These are phyloP conservation scores for Heliocidaris tuberculata DNA, from an alignment of 35 echinoderm and acorn worm species.

Conservation along the genomic window DNA sequence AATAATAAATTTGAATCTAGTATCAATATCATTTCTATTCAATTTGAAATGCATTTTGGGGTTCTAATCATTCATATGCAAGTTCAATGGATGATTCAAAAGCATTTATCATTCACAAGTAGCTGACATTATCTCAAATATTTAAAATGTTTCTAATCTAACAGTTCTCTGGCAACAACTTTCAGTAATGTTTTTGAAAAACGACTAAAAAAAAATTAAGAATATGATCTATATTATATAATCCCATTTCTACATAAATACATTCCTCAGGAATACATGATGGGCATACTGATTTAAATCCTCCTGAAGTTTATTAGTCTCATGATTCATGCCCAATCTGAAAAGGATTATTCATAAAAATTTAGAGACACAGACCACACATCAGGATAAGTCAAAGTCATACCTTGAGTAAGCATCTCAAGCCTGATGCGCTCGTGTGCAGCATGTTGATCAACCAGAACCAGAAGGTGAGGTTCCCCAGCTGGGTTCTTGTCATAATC, in stretches of 20 bases:
- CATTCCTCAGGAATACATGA: too few species aligned
- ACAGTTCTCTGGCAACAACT: background rate
- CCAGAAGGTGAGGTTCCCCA: slow-evolving; percentile 63
- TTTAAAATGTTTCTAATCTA: background rate
- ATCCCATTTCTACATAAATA: too few species aligned
- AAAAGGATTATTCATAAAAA: too few species aligned
- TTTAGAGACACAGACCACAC: too few species aligned
- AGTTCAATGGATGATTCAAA: too few species aligned
- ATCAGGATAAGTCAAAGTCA: background rate
- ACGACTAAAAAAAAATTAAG: too few species aligned
- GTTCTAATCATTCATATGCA: background rate
- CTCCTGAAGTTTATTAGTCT: too few species aligned
- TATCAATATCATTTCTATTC: background rate
- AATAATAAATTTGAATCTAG: background rate
- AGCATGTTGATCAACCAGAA: slow-evolving; percentile 97
- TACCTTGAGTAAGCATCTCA: slow-evolving; percentile 83
- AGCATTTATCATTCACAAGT: too few species aligned
- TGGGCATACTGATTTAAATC: too few species aligned
- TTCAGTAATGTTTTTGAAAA: too few species aligned
- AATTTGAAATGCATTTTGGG: background rate
- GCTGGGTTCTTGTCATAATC: slow-evolving; percentile 6
- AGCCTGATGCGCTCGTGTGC: slow-evolving; percentile 94
- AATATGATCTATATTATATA: too few species aligned
- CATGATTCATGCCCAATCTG: too few species aligned
- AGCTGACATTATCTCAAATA: background rate